A percentile compares a stretch with the other conserved stretches of the same genome.
Evolutionary conservation across 2,888 invertebrate genomes (phyloP).

Genomic region (Hirudinaria manillensis): DNA sequence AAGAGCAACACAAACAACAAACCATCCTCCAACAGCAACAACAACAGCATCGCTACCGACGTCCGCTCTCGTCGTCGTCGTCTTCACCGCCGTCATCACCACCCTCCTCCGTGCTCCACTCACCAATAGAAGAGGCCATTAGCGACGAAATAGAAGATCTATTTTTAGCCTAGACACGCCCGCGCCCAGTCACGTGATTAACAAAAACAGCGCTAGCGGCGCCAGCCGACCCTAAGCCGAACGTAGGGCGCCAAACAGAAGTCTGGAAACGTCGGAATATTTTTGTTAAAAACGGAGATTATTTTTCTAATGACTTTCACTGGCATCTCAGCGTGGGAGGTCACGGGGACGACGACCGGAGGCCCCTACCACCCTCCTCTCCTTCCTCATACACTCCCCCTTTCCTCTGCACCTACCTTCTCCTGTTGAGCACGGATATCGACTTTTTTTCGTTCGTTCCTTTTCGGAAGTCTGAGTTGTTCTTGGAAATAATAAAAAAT

Average conservation of each 20-base stretch:
- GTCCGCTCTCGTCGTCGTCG: slow-evolving; percentile 15
- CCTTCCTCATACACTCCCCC: not conserved
- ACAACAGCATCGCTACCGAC: not conserved
- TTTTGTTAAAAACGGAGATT: no score
- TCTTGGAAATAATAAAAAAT: not conserved
- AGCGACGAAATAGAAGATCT: no score
- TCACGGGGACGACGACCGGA: no score
- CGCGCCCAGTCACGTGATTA: no score
- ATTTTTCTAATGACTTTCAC: no score
- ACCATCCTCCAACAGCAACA: not conserved
- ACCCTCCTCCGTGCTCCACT: slow-evolving; percentile 13
- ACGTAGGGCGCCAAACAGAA: no score
- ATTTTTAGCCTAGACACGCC: no score
- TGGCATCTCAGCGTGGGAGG: no score
- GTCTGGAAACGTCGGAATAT: no score
- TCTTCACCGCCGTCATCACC: slow-evolving; percentile 25
- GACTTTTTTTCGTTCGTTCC: not conserved
- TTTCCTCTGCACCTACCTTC: not conserved
- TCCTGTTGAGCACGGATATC: not conserved
- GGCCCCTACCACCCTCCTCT: no score
- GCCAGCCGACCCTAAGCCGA: no score
- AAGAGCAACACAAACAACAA: not conserved
- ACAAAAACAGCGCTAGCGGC: no score
- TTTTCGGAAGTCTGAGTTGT: not conserved
- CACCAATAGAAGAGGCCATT: slow-evolving; percentile 8